Evolutionary conservation across 37 sponge, comb jelly and placozoan species (phyloP).

Genomic region (Sycon ciliatum): DNA sequence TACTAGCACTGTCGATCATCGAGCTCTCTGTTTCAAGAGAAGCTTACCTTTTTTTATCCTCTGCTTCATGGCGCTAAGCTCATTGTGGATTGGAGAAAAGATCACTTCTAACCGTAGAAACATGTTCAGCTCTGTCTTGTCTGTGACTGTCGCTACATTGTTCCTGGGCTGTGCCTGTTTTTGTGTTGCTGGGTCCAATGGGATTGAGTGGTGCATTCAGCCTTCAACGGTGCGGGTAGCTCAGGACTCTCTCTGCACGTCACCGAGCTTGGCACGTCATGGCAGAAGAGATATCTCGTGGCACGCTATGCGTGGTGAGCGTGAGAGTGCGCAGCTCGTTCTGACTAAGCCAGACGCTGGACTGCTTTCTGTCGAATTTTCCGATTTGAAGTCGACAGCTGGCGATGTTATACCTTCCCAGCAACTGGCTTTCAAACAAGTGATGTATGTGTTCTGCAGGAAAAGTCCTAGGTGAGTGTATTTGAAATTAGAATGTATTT

Average conservation of each 20-base stretch:
- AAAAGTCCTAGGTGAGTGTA: conserved; percentile 15
- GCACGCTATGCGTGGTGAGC: conserved; percentile 24
- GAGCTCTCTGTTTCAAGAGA: too few species aligned
- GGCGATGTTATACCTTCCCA: not conserved
- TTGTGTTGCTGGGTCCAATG: too few species aligned
- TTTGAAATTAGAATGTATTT: too few species aligned
- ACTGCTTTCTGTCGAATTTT: not conserved
- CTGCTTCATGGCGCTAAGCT: too few species aligned
- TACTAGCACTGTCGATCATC: too few species aligned
- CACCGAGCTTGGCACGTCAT: not conserved
- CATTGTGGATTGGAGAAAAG: too few species aligned
- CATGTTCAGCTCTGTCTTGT: too few species aligned
- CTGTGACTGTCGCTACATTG: too few species aligned
- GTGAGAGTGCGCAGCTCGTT: conserved; percentile 18
- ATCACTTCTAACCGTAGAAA: too few species aligned
- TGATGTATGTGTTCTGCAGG: conserved; percentile 21
- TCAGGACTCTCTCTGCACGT: conserved; percentile 19
- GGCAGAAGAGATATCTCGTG: not conserved
- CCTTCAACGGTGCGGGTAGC: conserved; percentile 22
- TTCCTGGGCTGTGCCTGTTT: too few species aligned
- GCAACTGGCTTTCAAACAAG: conserved; percentile 8
- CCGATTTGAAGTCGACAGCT: not conserved
- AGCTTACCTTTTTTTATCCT: too few species aligned
- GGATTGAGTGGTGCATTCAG: conserved; percentile 20
- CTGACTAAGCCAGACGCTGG: conserved; percentile 16